A percentile compares a stretch with the other conserved stretches of the same genome.
phyloP scores from a whole-genome alignment of 2,888 invertebrate genomes.

The Therioaphis trifolii region DNA sequence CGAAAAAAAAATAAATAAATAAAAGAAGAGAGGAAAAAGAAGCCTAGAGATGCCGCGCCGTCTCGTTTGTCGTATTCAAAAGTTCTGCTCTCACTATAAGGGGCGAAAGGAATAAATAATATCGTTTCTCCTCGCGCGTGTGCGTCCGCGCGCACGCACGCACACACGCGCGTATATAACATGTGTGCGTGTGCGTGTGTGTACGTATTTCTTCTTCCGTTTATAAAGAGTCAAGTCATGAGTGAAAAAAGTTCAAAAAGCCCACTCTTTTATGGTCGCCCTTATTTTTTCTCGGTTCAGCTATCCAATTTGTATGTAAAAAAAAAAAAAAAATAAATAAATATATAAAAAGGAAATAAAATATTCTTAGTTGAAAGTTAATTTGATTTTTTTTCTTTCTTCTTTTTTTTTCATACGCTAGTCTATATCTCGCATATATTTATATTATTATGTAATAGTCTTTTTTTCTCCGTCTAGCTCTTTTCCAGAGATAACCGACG shows the following conservation, averaged over 20 bases:
- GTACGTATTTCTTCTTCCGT: neutral
- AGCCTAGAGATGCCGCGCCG: slow-evolving; percentile 31
- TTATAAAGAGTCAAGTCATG: slow-evolving; percentile 60
- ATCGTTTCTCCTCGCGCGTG: slow-evolving; percentile 14
- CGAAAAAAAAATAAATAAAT: neutral
- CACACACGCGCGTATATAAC: neutral
- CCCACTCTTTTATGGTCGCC: slow-evolving; percentile 25
- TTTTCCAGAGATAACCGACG: slow-evolving; percentile 9
- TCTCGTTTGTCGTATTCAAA: slow-evolving; percentile 58
- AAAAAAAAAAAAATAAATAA: slow-evolving; percentile 25
- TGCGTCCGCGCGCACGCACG: neutral
- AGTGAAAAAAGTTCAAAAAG: slow-evolving; percentile 57
- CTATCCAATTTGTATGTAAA: slow-evolving; percentile 37
- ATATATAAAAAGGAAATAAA: slow-evolving; percentile 32
- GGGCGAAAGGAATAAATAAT: slow-evolving; percentile 49
- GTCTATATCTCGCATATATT: no score
- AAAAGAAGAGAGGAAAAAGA: neutral
- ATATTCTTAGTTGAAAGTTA: slow-evolving; percentile 54
- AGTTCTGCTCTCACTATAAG: slow-evolving; percentile 37
- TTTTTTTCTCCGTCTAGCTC: neutral
- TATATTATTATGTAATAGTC: no score
- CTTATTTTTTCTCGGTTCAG: slow-evolving; percentile 39
- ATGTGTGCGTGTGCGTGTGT: neutral
- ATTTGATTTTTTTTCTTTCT: slow-evolving; percentile 36
- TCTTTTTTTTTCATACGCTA: neutral